phyloP scores from a whole-genome alignment of 2,113 vertebrate species.

The Pseudolaguvia tuberculata region DNA sequence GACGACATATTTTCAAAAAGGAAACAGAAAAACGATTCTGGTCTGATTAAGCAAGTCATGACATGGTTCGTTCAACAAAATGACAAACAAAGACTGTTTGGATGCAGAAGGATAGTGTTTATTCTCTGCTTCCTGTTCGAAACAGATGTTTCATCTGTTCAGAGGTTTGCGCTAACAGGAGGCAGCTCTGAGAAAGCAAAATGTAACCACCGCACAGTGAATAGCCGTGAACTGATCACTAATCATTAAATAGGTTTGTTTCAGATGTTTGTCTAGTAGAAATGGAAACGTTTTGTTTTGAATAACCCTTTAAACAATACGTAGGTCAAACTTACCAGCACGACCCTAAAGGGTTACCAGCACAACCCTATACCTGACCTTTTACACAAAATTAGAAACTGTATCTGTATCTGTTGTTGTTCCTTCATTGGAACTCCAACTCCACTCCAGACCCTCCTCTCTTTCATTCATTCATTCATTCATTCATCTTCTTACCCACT shows the following conservation, averaged over 20 bases:
- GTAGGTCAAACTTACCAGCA: not conserved
- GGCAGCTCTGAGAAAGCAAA: not conserved
- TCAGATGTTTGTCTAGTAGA: not conserved
- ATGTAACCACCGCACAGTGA: not conserved
- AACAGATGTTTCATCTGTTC: not conserved
- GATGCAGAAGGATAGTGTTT: not conserved
- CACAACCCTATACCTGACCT: too few species aligned
- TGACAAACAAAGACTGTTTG: not conserved
- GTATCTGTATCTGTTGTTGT: too few species aligned
- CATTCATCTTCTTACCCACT: too few species aligned
- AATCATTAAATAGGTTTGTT: not conserved
- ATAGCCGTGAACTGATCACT: not conserved
- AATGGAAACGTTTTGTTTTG: too few species aligned
- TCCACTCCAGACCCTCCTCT: too few species aligned
- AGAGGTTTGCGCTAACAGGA: not conserved
- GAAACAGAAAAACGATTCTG: not conserved
- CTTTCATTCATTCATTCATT: too few species aligned
- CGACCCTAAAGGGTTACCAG: too few species aligned
- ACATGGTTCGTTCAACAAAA: not conserved
- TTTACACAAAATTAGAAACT: too few species aligned
- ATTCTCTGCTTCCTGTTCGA: not conserved
- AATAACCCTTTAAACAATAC: not conserved
- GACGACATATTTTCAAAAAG: not conserved
- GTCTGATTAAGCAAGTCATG: not conserved
- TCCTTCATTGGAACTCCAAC: too few species aligned